Base-by-base conservation (phyloP, 2,113 vertebrate species). In the Notothenia rossii region DNA sequence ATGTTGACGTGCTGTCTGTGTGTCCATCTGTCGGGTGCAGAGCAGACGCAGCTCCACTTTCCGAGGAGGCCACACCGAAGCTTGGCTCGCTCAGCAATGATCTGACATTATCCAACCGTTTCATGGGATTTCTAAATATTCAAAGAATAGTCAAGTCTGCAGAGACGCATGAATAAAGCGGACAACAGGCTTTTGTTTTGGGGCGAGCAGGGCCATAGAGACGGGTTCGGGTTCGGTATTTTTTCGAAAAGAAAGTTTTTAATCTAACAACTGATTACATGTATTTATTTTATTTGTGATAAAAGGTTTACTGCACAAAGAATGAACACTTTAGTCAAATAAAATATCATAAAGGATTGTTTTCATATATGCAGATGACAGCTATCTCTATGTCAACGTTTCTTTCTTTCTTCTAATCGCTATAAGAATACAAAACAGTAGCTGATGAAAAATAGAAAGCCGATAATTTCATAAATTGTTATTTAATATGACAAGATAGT, bases 1-100 rank as follows among this genome's bases (percentile, higher is more conserved):
- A 84, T 86, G 87, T 93, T 92, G 91, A 82, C 84, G 81, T 82
- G 81, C 78, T 82, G 90, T 84, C 85, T 88, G 80, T 84, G 88
- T 85, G 89, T 93, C 92, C 90, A 90, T 94, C 91, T 94, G 91
- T 80, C 46, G 83, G 70, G 6, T 40, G 36, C 36, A 53, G 78
- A 89, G 86, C 77, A 84, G 75, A 88, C 63, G 36, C 50, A 59
- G 76, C 74, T 75, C 63, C 58, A 81, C 86, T 84, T 77, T 85
- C 74, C 68, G 75, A 55, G 67, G 69, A 78, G 76, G 84, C 75
- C 75, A 86, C 86, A 65, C 80, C 80, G 84, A 84, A 71, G 75
- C 81, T 86, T 60, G 81, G 78, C 83, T 69, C n/a, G 64, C 72
- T 86, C 86, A 72, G 71, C 84, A 79, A 87, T 88, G 54, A 81